Conservation (phyloP, 2,797 vertebrate species). For the Sus cebifrons region DNA sequence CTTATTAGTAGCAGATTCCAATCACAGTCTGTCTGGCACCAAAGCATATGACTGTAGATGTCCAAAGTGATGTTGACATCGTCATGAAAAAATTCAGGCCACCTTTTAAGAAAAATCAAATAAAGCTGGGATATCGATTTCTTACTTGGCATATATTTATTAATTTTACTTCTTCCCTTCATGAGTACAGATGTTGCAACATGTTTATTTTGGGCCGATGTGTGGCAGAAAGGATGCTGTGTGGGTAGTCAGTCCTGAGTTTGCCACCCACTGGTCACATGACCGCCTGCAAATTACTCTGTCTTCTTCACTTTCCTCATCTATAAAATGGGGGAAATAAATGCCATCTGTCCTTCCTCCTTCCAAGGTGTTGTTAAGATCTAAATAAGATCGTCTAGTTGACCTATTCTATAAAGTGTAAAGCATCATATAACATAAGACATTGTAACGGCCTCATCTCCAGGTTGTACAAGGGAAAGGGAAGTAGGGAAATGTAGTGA, state of each 20-base stretch:
- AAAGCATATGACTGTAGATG: neutral
- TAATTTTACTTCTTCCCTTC: slow-evolving; percentile 17
- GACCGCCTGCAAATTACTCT: neutral
- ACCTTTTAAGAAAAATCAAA: slow-evolving; percentile 44
- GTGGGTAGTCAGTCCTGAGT: neutral
- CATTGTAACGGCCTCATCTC: neutral
- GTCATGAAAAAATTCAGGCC: slow-evolving; percentile 24
- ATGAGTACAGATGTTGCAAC: neutral
- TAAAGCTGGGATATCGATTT: neutral
- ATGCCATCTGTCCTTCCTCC: neutral
- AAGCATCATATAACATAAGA: neutral
- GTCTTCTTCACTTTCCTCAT: neutral
- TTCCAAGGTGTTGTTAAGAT: neutral
- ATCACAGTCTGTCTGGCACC: neutral
- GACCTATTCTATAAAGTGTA: neutral
- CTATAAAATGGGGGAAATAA: slow-evolving; percentile 36
- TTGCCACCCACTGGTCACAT: neutral
- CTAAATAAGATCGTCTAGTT: slow-evolving; percentile 1
- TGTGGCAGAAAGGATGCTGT: neutral
- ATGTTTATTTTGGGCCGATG: neutral
- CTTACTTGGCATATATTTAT: neutral
- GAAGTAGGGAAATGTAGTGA: neutral
- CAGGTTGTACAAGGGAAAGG: neutral
- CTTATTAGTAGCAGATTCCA: neutral
- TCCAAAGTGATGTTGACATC: neutral